phyloP scores from a whole-genome alignment of 92 coral and sea anemone species.

The Heliopora coerulea region DNA sequence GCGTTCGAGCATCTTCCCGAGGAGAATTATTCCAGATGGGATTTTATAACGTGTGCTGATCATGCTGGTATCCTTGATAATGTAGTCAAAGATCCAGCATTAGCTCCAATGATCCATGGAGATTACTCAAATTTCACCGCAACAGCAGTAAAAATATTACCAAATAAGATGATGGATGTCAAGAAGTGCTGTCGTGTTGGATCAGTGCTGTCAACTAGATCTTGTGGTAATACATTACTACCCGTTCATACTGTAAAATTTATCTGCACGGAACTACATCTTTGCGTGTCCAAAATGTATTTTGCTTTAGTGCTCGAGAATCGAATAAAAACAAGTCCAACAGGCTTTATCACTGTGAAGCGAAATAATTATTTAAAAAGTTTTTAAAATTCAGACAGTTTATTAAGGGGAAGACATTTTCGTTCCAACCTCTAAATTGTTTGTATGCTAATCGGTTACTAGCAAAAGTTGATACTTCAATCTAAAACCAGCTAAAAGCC shows the following conservation, averaged over 20 bases:
- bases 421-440: no score
- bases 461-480: no score
- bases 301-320: background rate
- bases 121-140: constrained; percentile 14
- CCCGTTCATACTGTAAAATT: background rate
- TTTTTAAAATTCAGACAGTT: no score
- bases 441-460: no score
- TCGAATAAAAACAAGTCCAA: background rate
- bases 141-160: background rate
- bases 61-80: constrained; percentile 20
- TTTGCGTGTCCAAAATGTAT: background rate
- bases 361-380: no score
- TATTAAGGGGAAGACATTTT: no score
- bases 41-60: constrained; percentile 28
- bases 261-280: background rate
- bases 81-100: constrained; percentile 12
- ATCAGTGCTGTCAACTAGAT: background rate
- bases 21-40: constrained; percentile 3
- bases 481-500: no score
- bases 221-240: background rate
- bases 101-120: constrained; percentile 28
- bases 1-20: constrained; percentile 9
- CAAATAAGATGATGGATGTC: background rate
- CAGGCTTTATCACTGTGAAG: no score
- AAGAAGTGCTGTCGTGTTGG: background rate